A percentile compares a stretch with the other conserved stretches of the same genome.
Evolutionary conservation across 1,140 invertebrate genomes (phyloP).

Genomic region (Drosophila kanapiae): DNA sequence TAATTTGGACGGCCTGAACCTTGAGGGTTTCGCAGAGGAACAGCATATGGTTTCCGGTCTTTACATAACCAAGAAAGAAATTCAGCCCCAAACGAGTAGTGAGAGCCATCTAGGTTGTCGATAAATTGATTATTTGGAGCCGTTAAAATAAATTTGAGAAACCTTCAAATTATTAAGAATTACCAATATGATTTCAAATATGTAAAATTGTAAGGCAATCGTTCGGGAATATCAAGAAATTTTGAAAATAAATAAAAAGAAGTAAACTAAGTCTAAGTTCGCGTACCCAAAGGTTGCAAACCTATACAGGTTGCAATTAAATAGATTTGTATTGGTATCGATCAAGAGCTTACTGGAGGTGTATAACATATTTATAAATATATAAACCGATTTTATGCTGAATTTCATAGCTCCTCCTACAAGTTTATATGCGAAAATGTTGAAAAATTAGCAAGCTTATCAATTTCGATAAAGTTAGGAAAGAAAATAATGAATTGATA

Average conservation of each 20-base stretch:
- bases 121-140: neutral
- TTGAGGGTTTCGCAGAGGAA: conserved; percentile 12
- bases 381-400: too few species aligned
- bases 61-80: neutral
- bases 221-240: neutral
- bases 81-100: neutral
- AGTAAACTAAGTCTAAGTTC: neutral
- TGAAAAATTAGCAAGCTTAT: too few species aligned
- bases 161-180: too few species aligned
- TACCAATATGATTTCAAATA: neutral
- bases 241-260: neutral
- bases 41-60: conserved; percentile 74
- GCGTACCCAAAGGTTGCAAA: too few species aligned
- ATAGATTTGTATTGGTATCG: too few species aligned
- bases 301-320: too few species aligned
- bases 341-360: too few species aligned
- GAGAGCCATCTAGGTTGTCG: neutral
- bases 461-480: too few species aligned
- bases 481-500: too few species aligned
- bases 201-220: neutral
- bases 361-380: too few species aligned
- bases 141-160: neutral
- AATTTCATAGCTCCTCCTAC: too few species aligned
- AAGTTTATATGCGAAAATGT: too few species aligned
- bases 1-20: conserved; percentile 66